Evolutionary conservation across 2,888 invertebrate genomes (phyloP), one percentile per base, ranked within the genome.

Genomic region (Diarsia dahlii): DNA sequence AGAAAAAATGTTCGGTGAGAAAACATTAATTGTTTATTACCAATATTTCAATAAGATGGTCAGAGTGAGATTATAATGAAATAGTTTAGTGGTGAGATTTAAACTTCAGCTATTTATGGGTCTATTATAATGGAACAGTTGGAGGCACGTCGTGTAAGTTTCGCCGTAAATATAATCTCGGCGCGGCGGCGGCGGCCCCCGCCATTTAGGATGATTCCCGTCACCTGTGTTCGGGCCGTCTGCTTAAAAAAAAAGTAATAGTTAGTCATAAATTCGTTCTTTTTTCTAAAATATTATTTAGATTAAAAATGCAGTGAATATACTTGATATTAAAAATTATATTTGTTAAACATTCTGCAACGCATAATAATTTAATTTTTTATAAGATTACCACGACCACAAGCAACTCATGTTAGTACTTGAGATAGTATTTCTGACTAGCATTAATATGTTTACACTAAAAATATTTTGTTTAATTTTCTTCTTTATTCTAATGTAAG

Each of bases 71-170:
- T 70, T 70, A 45, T 66, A 60, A 45, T 79, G 13, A 77, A 82
- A 80, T 81, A 84, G 81, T 83, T 85, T 81, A 88, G 74, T 85
- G 84, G 78, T 72, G 76, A 87, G 86, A 89, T 89, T 90, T 87
- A 90, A 92, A 91, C 90, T 91, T 87, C 18, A 84, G 84, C 82
- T 91, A 91, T 91, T 91, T 91, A 89, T 89, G 90, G 87, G 78
- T 83, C 88, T 84, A 88, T 90, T 91, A 82, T 81, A 89, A 89
- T 82, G 88, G 87, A 88, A 81, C 88, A 89, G 88, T 88, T 88
- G 87, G 85, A 80, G 60, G 78, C 79, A 82, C 81, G 84, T 88
- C 78, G 82, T 66, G 69, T 80, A 92, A 93, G 89, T 93, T 92
- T 85, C n/a, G 77, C 76, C 89, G 89, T 93, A 92, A 93, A 93